Conservation (phyloP, 2,888 invertebrate species). For the Andrena dorsata region DNA sequence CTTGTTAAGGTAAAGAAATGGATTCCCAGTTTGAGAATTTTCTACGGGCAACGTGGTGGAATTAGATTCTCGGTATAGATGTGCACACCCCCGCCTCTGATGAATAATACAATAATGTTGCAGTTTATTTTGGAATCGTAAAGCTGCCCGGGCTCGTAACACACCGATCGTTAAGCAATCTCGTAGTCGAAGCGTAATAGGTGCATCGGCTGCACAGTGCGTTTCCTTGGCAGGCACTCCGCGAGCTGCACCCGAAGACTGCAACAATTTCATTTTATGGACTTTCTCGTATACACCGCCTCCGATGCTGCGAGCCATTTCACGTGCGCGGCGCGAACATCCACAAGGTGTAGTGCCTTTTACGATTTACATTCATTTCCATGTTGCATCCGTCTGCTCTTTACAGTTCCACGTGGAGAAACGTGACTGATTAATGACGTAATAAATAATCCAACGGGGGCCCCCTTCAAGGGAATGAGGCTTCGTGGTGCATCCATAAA, state of each 20-base stretch:
- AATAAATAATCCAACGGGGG: conserved; percentile 72
- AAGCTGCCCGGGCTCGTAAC: conserved; percentile 33
- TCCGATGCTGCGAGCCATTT: conserved; percentile 66
- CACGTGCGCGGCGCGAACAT: conserved; percentile 65
- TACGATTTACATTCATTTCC: conserved; percentile 82
- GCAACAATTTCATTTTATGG: conserved; percentile 81
- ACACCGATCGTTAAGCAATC: conserved; percentile 45
- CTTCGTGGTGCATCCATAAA: conserved; percentile 65
- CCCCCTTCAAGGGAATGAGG: conserved; percentile 61
- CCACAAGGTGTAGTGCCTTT: conserved; percentile 69
- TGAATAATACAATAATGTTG: conserved; percentile 24
- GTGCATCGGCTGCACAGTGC: conserved; percentile 40
- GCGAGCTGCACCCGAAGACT: conserved; percentile 68
- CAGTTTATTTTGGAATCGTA: conserved; percentile 29
- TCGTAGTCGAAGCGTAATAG: conserved; percentile 30
- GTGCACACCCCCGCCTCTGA: background rate
- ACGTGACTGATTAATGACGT: conserved; percentile 75
- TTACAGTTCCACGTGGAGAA: conserved; percentile 66
- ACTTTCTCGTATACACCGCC: conserved; percentile 65
- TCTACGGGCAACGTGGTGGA: background rate
- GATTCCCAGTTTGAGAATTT: background rate
- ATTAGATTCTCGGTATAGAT: background rate
- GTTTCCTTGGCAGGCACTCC: conserved; percentile 22
- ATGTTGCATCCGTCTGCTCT: conserved; percentile 74
- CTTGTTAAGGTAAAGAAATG: too few species aligned